Conservation (phyloP, 2,888 invertebrate genomes). For the Protonemura montana region DNA sequence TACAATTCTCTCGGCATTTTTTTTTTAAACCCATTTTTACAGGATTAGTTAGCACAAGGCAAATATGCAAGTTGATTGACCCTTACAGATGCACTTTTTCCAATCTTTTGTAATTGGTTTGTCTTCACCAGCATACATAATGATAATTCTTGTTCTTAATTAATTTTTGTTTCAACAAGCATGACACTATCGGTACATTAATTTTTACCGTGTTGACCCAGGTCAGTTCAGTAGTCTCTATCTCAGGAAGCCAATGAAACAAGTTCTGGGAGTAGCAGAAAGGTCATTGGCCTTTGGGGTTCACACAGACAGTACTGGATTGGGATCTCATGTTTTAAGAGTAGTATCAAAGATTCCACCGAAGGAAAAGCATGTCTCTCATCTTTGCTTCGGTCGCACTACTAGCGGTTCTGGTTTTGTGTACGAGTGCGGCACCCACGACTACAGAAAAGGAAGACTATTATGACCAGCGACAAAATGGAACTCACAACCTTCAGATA, state of each 20-base stretch:
- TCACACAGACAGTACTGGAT: background rate
- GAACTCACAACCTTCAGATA: conserved; percentile 30
- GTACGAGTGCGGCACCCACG: background rate
- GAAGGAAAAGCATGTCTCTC: background rate
- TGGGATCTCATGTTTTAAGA: background rate
- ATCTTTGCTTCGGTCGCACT: background rate
- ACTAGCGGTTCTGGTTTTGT: background rate
- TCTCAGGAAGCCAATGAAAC: conserved; percentile 21
- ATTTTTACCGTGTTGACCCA: background rate
- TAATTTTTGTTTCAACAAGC: no score
- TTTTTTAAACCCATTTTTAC: no score
- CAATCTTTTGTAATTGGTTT: no score
- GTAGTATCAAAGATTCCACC: background rate
- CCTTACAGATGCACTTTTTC: no score
- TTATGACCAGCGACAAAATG: conserved; percentile 35
- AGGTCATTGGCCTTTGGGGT: conserved; percentile 15
- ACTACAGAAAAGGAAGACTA: background rate
- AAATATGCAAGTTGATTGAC: no score
- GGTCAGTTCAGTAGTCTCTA: conserved; percentile 21
- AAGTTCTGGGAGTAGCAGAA: background rate
- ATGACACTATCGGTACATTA: background rate
- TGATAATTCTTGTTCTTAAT: no score
- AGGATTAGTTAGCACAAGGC: no score
- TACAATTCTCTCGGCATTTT: no score
- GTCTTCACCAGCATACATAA: no score